These are phyloP conservation scores for Drosophila pseudoobscura DNA, from an alignment of 1,140 invertebrate species.

Conservation along the genomic window DNA sequence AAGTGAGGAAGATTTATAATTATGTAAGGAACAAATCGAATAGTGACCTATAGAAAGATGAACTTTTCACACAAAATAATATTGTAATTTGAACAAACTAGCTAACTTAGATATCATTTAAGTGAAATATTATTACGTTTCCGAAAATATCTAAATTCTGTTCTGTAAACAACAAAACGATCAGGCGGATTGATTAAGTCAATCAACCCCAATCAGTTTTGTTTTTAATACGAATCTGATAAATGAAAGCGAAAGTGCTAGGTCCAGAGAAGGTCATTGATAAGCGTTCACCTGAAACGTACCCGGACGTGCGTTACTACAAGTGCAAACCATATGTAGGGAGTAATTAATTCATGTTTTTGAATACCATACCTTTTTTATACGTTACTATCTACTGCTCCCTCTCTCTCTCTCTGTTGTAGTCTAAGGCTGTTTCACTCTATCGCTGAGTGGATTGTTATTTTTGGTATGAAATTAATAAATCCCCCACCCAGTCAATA, in stretches of 20 bases:
- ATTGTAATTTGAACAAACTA: too few relatives aligned
- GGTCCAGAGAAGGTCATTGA: conserved; percentile 16
- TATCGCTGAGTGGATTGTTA: conserved; percentile 13
- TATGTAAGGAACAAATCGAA: too few relatives aligned
- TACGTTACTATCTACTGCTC: background rate
- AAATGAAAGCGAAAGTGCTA: conserved; percentile 60
- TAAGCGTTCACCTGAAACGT: conserved; percentile 16
- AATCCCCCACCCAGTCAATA: background rate
- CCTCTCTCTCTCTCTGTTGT: conserved; percentile 5
- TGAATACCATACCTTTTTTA: background rate
- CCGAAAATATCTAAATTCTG: too few relatives aligned
- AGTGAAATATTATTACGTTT: too few relatives aligned
- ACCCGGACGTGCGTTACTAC: conserved; percentile 24
- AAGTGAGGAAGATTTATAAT: too few relatives aligned
- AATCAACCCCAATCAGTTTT: conserved; percentile 24
- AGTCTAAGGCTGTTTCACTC: too few relatives aligned
- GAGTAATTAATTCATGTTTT: conserved; percentile 39
- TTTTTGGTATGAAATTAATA: conserved; percentile 34
- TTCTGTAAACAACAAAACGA: background rate
- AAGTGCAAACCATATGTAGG: background rate
- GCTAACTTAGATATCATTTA: too few relatives aligned
- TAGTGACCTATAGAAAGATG: too few relatives aligned
- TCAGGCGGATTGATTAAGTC: conserved; percentile 3
- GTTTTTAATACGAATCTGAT: conserved; percentile 17
- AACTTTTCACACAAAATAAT: too few relatives aligned